Base-by-base conservation (phyloP, 2,888 invertebrate species). In the Nemotelus pantherinus region DNA sequence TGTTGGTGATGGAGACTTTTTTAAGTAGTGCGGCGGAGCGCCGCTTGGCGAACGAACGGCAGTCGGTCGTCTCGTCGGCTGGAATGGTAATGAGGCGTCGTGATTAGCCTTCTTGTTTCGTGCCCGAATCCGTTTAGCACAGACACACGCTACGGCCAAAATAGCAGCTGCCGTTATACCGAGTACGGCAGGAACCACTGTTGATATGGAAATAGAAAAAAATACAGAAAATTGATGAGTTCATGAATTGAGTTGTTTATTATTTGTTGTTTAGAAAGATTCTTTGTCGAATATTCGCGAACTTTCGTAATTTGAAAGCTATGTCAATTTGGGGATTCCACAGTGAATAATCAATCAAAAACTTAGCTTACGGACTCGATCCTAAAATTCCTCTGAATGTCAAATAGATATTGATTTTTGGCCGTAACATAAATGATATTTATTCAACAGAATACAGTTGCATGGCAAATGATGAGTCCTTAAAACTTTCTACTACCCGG, bases 1-100 rank as follows among this genome's bases (percentile, higher is more conserved):
- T 3, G 95, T 95, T 0, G 96, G 96, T 79, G 95, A 95, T 0
- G 96, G 96, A n/a, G 94, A 95, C 88, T 97, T 97, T 89, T 96
- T 95, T 85, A 96, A 88, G 87, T 95, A 96, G 86, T 95, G 95
- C 45, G 90, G 89, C 47, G 92, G 92, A 80, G 91, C 91, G 10
- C 93, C 94, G 75, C 93, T 94, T 0, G 96, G 96, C 79, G 95
- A 95, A 81, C 95, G 93, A 76, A 96, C 95, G 92, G 87, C 87
- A 10, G 86, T 87, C 83, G 87, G 87, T 89, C 86, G 86, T 74
- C 86, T 82, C 47, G 87, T 85, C 80, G 87, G 87, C 82, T 87
- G 87, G 79, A 87, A 87, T 78, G 87, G 86, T 77, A 87, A 85
- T 3, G 85, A 84, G 25, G 85, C 83, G 78, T 87, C 87, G 77